Percentiles rank a stretch among this genome's conserved stretches.
Evolutionary conservation across 1,140 invertebrate species (phyloP).

Genomic region (Drosophila dunni): DNA sequence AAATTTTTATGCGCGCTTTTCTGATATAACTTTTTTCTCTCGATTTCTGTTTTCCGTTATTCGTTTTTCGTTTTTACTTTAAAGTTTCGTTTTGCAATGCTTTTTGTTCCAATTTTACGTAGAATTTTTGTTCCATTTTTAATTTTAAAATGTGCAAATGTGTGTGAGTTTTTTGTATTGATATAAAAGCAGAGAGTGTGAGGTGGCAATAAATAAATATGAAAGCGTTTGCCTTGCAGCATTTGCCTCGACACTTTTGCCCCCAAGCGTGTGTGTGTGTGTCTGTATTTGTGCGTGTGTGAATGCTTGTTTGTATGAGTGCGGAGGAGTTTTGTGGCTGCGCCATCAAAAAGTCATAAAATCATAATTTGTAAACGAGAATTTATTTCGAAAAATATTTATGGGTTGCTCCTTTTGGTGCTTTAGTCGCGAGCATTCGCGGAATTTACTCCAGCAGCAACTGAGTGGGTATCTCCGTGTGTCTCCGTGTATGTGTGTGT

Average conservation of each 20-base stretch:
- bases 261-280: slow-evolving; percentile 31
- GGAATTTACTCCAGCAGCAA: slow-evolving; percentile 52
- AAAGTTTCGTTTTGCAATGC: slow-evolving; percentile 37
- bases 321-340: slow-evolving; percentile 61
- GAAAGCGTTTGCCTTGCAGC: slow-evolving; percentile 68
- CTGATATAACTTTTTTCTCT: slow-evolving; percentile 67
- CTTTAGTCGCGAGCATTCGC: slow-evolving; percentile 42
- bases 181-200: slow-evolving; percentile 55
- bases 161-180: slow-evolving; percentile 56
- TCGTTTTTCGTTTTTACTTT: slow-evolving; percentile 40
- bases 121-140: not conserved
- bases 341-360: slow-evolving; percentile 82
- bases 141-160: slow-evolving; percentile 45
- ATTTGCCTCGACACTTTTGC: slow-evolving; percentile 44
- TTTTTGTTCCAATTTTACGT: slow-evolving; percentile 61
- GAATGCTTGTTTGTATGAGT: slow-evolving; percentile 24
- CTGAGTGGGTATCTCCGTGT: slow-evolving; percentile 5
- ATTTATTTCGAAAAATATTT: slow-evolving; percentile 83
- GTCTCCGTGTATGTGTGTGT: not conserved
- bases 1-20: slow-evolving; percentile 70
- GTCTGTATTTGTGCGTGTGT: slow-evolving; percentile 8
- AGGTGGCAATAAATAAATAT: slow-evolving; percentile 75
- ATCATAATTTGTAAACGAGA: slow-evolving; percentile 82
- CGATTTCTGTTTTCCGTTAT: slow-evolving; percentile 6
- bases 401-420: slow-evolving; percentile 60